Base-by-base conservation (phyloP, 2,797 vertebrate species). In the Paedocypris micromegethes region DNA sequence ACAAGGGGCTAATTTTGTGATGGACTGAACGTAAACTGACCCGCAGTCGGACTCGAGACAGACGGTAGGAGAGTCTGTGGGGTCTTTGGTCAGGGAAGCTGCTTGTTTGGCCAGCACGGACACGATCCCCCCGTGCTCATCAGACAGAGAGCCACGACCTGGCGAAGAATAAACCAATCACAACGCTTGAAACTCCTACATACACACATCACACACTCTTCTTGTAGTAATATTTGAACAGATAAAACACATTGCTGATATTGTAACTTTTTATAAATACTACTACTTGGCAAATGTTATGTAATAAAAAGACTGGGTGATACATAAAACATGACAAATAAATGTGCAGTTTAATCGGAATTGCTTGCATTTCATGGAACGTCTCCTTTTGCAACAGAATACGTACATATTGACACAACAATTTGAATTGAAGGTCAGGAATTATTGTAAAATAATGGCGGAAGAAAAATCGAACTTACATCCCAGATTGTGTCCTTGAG, bases 141-240 rank as follows among this genome's bases (percentile, higher is more conserved):
- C 96, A 0, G 95, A 93, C 45, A 98, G 88, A 0, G 94, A 96
- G 6, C 96, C 96, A 1, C 96, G 90, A 67, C 94, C 96, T 97
- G 66, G 1, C 23, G 23, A 23, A 47, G 23, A 40, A 39, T 53
- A 3, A 65, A 50, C 60, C 23, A 64, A 6, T 9, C 61, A 62
- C 23, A 75, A 2, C 2, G 9, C 23, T 23, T 23, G 23, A 23
- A 23, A 23, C 23, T 23, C 42, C 2, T 40, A 39, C 5, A 43
- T n/a, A 2, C 38, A 55, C 3, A 46, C 39, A 38, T 47, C 2
- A 59, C 9, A 5, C 57, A 9, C 3, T 0, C 23, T 23, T 23
- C 23, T 23, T 23, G 23, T 23, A 23, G 23, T 23, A 23, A 23
- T 23, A 23, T 23, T 23, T 23, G 23, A 23, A 23, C 23, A 23